These are phyloP conservation scores for Neoniphon sammara DNA, from an alignment of 2,797 vertebrate species.

Conservation along the genomic window DNA sequence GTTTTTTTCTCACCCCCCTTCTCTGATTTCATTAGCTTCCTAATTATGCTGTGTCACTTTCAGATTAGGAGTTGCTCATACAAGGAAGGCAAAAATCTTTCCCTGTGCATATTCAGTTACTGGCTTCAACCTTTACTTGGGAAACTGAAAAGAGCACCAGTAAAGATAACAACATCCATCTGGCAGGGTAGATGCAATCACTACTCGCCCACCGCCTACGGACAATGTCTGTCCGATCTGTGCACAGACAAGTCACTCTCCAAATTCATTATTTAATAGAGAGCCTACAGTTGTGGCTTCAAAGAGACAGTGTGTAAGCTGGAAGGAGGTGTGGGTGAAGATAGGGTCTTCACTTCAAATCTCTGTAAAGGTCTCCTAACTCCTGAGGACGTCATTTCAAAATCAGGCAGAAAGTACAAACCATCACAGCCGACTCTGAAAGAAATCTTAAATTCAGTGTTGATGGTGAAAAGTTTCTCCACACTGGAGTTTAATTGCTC, in stretches of 20 bases:
- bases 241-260: conserved; percentile 34
- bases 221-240: conserved; percentile 29
- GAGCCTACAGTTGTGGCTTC: conserved; percentile 55
- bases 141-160: conserved; percentile 15
- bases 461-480: conserved; percentile 8
- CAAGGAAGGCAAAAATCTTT: conserved; percentile 5
- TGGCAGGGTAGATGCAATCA: conserved; percentile 7
- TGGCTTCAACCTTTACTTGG: conserved; percentile 52
- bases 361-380: conserved; percentile 60
- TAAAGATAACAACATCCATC: conserved; percentile 10
- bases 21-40: neutral
- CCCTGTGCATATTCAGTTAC: neutral
- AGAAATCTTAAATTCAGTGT: conserved; percentile 10
- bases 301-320: conserved; percentile 40
- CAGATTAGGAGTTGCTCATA: conserved; percentile 1
- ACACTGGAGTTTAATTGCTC: conserved; percentile 21
- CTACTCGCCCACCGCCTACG: conserved; percentile 2
- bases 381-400: conserved; percentile 52
- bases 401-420: conserved; percentile 40
- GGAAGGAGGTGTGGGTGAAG: conserved; percentile 27
- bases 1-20: neutral
- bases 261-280: conserved; percentile 68
- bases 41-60: conserved; percentile 1
- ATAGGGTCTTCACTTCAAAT: conserved; percentile 44
- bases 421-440: conserved; percentile 4